Conservation (phyloP, 92 coral and sea anemone genomes). For the Phenganax subtilis region DNA sequence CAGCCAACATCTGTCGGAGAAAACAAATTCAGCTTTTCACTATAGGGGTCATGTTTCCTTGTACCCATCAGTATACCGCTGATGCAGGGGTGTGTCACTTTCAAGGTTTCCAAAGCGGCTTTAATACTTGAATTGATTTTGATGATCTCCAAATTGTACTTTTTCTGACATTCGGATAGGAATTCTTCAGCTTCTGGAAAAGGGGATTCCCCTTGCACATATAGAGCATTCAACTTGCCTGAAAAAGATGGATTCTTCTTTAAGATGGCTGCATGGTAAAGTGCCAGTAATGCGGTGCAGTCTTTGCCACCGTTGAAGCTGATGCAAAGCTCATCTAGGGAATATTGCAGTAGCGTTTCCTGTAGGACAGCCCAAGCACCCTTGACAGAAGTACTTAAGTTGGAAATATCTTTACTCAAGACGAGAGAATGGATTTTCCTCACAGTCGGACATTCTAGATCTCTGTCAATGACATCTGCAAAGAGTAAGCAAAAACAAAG, state of each 20-base stretch:
- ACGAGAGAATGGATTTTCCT: slow-evolving; percentile 56
- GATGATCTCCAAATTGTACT: slow-evolving; percentile 68
- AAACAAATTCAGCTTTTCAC: slow-evolving; percentile 70
- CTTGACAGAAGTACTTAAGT: slow-evolving; percentile 73
- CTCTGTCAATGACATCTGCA: not conserved
- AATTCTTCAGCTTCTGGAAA: slow-evolving; percentile 90
- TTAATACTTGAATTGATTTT: slow-evolving; percentile 68
- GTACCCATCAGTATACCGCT: slow-evolving; percentile 88
- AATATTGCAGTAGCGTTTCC: slow-evolving; percentile 67
- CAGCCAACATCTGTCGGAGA: slow-evolving; percentile 94
- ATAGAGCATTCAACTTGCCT: slow-evolving; percentile 67
- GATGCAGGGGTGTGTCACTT: slow-evolving; percentile 66
- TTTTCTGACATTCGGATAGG: slow-evolving; percentile 55
- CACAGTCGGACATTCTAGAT: slow-evolving; percentile 11
- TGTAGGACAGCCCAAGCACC: slow-evolving; percentile 97
- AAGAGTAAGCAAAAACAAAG: not conserved
- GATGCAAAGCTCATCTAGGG: slow-evolving; percentile 79
- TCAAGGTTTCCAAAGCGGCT: slow-evolving; percentile 59
- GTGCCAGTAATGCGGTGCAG: slow-evolving; percentile 77
- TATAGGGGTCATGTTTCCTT: slow-evolving; percentile 88
- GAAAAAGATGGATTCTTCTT: slow-evolving; percentile 33
- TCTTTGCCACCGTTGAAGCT: slow-evolving; percentile 99
- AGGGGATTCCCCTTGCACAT: slow-evolving; percentile 71
- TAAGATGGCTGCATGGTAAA: slow-evolving; percentile 62
- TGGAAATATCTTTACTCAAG: slow-evolving; percentile 55